Base-by-base conservation (phyloP, 2,113 vertebrate genomes). In the Rhadina sibilatrix region DNA sequence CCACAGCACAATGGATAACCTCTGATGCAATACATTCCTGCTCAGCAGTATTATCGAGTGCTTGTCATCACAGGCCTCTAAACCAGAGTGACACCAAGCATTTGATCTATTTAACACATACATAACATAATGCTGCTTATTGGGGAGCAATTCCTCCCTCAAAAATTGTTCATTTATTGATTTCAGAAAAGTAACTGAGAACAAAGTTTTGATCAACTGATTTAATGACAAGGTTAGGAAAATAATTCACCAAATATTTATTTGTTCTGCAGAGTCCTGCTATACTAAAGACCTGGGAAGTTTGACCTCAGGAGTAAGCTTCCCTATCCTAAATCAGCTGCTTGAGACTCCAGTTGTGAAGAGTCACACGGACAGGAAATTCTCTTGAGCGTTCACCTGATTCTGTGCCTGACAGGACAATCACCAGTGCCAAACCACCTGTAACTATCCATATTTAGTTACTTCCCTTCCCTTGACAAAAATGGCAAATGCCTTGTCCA, bases 391-490 rank as follows among this genome's bases (percentile, higher is more conserved):
- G 30, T 27, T 68, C 38, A 25, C 57, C 14, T 71, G 11, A 50
- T 74, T 68, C 64, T 81, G 42, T 37, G 25, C 40, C 64, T 53
- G 59, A 25, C 23, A 74, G n/a, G 33, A 46, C 10, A 68, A 76
- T 1, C 38, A 50, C 56, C 17, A 27, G 33, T 66, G 66, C 33
- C 65, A 35, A 52, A 68, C 53, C 53, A 72, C 14, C 28, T 17
- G 0, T 1, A 63, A 47, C 24, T 12, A 5, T 4, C n/a, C 8
- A 3, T 30, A 19, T 49, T n/a, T 27, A 35, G 31, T n/a, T 68
- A 31, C 38, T 60, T 82, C 20, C 49, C 18, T 21, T 52, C 40
- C 19, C 46, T 37, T 30, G 15, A 12, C 44, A 56, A 24, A 68
- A 71, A 38, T 2, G 57, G 27, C 37, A 79, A 79, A 90, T n/a